Base-by-base conservation (phyloP, 1,140 invertebrate genomes). In the Campoletis sonorensis region DNA sequence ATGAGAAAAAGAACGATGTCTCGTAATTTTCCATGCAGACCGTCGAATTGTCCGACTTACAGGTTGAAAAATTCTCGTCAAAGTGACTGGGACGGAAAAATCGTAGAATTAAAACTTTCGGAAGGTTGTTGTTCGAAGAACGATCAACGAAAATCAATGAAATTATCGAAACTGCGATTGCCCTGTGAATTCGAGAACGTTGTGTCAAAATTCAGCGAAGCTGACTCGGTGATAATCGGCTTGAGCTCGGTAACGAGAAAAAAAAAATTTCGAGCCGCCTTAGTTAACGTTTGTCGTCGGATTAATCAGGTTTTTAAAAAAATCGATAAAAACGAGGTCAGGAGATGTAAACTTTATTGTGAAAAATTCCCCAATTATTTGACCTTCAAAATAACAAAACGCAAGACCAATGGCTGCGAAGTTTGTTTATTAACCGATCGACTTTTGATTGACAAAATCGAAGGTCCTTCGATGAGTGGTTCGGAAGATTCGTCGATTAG, bases 181-280 rank as follows among this genome's bases (percentile, higher is more conserved):
- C 87, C 88, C 8, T 88, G 87, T 61, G 86, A 83, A 37, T 75
- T 79, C 8, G 80, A 82, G 5, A 45, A 84, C 7, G 8, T 89
- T 15, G 82, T 86, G 1, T 15, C 27, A 0, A 61, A 81, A 26
- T 79, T 89, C 11, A 81, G 84, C 18, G 84, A 85, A 67, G 79
- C 79, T 11, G 84, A 86, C 16, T 80, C 86, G 84, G 7, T 58
- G 33, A 51, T 40, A 13, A 37, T 23, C 0, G 79, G 82, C 8
- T 80, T 79, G 11, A 82, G 79, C 10, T 49, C 84, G 11, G 77
- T 80, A 26, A 27, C 82, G 7, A 84, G 84, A 16, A 84, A 64
- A 30, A 84, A 54, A 49, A 87, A 86, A n/a, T 86, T 86, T 5
- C 67, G 82, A 27, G 51, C 26, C 0, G 70, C 27, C 10, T 45